phyloP scores from a whole-genome alignment of 2,797 vertebrate genomes.

The Takifugu ocellatus region DNA sequence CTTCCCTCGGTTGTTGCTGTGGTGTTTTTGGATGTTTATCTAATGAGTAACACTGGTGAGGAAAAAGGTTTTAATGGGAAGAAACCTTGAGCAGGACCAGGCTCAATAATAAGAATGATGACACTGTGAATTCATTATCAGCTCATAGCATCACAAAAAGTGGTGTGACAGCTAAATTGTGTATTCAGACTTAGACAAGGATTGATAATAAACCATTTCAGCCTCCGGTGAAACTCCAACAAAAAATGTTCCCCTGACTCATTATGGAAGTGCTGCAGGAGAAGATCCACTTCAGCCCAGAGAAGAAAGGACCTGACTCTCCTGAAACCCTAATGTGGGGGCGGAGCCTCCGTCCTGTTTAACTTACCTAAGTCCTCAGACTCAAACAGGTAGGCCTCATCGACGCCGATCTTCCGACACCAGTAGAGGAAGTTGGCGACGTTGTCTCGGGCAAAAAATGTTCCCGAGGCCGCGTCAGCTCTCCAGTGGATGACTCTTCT shows the following conservation, averaged over 20 bases:
- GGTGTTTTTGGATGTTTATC: no score
- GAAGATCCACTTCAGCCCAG: conserved; percentile 9
- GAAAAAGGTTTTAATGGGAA: no score
- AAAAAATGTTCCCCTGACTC: background rate
- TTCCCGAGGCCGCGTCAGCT: conserved; percentile 88
- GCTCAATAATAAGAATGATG: no score
- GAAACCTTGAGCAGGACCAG: no score
- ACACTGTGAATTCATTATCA: no score
- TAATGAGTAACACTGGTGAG: no score
- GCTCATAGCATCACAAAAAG: no score
- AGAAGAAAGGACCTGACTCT: background rate
- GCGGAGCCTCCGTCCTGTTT: background rate
- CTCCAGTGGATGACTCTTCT: conserved; percentile 91
- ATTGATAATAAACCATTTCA: no score
- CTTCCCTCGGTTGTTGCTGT: no score
- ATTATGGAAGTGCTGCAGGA: background rate
- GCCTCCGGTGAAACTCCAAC: no score
- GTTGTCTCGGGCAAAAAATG: conserved; percentile 97
- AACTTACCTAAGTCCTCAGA: conserved; percentile 93
- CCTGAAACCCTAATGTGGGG: conserved; percentile 1
- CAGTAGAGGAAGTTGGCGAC: conserved; percentile 96
- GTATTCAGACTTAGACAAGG: no score
- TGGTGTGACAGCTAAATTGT: no score
- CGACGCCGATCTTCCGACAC: conserved; percentile 93
- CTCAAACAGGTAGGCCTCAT: conserved; percentile 93